Evolutionary conservation across 2,888 invertebrate genomes (phyloP).

Genomic region (Troides aeacus): DNA sequence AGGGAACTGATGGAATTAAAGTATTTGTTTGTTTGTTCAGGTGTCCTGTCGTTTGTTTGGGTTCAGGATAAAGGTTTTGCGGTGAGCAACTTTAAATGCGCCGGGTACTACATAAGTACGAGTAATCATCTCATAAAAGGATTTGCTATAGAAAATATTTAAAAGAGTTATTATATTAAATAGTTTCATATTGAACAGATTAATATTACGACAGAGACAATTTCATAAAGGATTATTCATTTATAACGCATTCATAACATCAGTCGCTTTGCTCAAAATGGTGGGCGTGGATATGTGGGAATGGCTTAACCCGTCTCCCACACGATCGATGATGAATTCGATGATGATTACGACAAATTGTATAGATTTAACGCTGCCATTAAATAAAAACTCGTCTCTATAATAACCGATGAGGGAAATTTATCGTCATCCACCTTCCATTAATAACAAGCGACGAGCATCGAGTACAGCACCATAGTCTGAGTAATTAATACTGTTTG

Average conservation of each 20-base stretch:
- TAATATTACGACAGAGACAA: too few relatives aligned
- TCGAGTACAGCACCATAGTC: conserved; percentile 13
- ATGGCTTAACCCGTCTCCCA: too few relatives aligned
- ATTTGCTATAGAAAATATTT: too few relatives aligned
- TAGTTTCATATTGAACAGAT: too few relatives aligned
- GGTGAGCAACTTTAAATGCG: conserved; percentile 37
- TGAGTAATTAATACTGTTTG: conserved; percentile 28
- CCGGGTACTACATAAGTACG: neutral
- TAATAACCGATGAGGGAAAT: conserved; percentile 12
- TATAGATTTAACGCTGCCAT: too few relatives aligned
- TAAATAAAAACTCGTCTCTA: conserved; percentile 2
- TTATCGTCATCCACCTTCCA: conserved; percentile 14
- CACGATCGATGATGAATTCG: neutral
- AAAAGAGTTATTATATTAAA: too few relatives aligned
- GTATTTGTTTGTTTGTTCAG: conserved; percentile 50
- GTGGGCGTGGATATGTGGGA: too few relatives aligned
- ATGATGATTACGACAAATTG: conserved; percentile 17
- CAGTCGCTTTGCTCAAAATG: too few relatives aligned
- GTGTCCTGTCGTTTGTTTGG: conserved; percentile 34
- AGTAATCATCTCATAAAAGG: too few relatives aligned
- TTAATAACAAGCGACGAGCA: conserved; percentile 26
- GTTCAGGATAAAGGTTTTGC: conserved; percentile 28
- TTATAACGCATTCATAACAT: too few relatives aligned
- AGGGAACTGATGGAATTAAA: conserved; percentile 49
- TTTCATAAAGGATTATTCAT: too few relatives aligned